These are phyloP conservation scores for Bombus waltoni DNA, from an alignment of 1,140 invertebrate species.

Conservation along the genomic window DNA sequence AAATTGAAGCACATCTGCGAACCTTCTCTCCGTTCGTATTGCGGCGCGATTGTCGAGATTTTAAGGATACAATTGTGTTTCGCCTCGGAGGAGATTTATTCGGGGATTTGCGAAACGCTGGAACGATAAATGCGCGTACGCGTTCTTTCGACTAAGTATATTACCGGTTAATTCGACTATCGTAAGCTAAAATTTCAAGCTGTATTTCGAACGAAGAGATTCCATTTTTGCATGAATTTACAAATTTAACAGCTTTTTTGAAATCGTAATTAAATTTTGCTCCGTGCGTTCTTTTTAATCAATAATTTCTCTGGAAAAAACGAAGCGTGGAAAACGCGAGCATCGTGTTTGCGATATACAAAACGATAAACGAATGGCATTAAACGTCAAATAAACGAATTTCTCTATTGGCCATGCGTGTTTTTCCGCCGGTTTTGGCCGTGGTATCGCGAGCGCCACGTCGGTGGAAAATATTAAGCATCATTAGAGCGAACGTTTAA, in stretches of 20 bases:
- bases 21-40: background rate
- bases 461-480: background rate
- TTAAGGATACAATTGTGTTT: background rate
- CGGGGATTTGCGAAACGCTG: background rate
- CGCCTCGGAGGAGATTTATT: background rate
- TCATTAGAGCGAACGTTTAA: background rate
- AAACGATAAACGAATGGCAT: no score
- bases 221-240: background rate
- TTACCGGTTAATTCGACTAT: background rate
- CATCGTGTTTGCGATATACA: background rate
- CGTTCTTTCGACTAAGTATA: background rate
- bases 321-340: background rate
- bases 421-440: background rate
- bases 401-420: background rate
- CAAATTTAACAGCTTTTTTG: background rate
- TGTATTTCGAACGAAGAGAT: no score
- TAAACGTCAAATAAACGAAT: background rate
- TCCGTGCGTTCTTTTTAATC: background rate
- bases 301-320: background rate
- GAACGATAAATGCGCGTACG: background rate
- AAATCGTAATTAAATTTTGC: background rate
- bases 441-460: background rate
- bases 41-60: background rate
- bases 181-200: background rate
- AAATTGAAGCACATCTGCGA: constrained; percentile 25